These are phyloP conservation scores for Phyllostomus hastatus DNA, from an alignment of 2,113 vertebrate genomes.

Conservation along the genomic window DNA sequence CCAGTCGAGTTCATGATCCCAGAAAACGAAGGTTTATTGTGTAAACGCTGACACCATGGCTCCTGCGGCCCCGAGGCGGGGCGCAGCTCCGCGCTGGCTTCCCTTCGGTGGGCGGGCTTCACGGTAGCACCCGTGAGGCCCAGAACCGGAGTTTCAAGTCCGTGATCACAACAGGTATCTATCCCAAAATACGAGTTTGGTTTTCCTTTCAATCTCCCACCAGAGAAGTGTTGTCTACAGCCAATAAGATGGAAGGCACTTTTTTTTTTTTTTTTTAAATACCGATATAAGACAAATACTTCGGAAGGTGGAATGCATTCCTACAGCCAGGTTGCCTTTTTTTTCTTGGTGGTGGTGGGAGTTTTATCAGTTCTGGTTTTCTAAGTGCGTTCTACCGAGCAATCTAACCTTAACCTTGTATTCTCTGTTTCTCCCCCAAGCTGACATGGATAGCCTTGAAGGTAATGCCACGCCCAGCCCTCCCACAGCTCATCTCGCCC, in stretches of 20 bases:
- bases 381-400: slow-evolving; percentile 62
- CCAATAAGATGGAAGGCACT: neutral
- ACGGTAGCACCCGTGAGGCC: accelerated
- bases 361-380: slow-evolving; percentile 48
- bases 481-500: slow-evolving; percentile 71
- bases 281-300: neutral
- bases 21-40: slow-evolving; percentile 75
- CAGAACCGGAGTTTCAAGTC: neutral
- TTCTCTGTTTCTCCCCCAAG: slow-evolving; percentile 91
- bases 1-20: slow-evolving; percentile 77
- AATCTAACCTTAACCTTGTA: slow-evolving; percentile 83
- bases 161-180: neutral
- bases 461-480: slow-evolving; percentile 87
- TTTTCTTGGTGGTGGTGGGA: slow-evolving; percentile 18
- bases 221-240: neutral
- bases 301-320: neutral
- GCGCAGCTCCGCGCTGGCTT: neutral
- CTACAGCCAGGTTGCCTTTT: neutral
- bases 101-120: neutral
- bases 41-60: slow-evolving; percentile 56
- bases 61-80: neutral
- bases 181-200: neutral
- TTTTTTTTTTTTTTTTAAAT: neutral
- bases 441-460: slow-evolving; percentile 99
- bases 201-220: neutral